Evolutionary conservation across 2,888 invertebrate species (phyloP).

Genomic region (Lochmaea capreae): DNA sequence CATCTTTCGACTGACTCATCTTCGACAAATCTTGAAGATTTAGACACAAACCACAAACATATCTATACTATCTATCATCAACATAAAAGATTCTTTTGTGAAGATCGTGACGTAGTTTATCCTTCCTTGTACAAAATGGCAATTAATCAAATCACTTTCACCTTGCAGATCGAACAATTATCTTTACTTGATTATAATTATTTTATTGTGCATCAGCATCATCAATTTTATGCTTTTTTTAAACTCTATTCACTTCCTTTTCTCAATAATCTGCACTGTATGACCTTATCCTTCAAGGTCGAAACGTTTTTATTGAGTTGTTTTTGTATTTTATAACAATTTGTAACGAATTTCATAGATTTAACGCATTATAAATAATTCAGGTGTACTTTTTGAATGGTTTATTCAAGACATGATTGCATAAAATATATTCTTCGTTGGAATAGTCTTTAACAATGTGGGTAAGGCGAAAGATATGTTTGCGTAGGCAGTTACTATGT

Average conservation of each 20-base stretch:
- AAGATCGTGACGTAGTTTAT: too few species aligned
- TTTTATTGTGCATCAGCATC: background rate
- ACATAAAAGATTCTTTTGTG: too few species aligned
- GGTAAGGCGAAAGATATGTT: slow-evolving; percentile 8
- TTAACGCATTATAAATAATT: slow-evolving; percentile 3
- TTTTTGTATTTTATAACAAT: slow-evolving; percentile 5
- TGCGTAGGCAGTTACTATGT: background rate
- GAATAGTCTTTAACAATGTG: slow-evolving; percentile 10
- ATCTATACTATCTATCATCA: too few species aligned
- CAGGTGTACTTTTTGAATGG: slow-evolving; percentile 5
- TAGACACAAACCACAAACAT: too few species aligned
- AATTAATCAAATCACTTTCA: background rate
- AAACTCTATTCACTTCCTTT: background rate
- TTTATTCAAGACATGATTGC: slow-evolving; percentile 1
- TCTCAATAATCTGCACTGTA: background rate
- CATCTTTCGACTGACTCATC: too few species aligned
- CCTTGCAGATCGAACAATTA: background rate
- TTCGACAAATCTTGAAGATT: too few species aligned
- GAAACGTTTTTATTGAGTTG: background rate
- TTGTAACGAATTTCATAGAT: background rate
- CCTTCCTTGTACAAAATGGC: background rate
- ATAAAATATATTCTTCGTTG: slow-evolving; percentile 1
- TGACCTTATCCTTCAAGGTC: background rate
- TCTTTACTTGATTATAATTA: background rate
- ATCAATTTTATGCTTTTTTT: background rate